Conservation (phyloP, 2,888 invertebrate species). For the Biston stratarius region DNA sequence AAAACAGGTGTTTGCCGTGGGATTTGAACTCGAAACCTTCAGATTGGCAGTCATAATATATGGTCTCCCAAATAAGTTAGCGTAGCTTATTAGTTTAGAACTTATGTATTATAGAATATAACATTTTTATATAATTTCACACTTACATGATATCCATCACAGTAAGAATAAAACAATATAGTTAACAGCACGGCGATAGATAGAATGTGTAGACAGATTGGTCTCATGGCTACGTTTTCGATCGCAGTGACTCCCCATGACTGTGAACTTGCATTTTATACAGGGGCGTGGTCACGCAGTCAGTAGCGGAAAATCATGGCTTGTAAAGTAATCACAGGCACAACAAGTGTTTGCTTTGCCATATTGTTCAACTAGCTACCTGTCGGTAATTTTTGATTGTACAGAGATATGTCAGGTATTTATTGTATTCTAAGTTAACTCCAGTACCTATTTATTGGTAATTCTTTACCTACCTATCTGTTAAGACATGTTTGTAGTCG, state of each 20-base stretch:
- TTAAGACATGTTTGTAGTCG: neutral
- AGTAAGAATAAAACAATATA: constrained; percentile 54
- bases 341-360: constrained; percentile 50
- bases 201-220: constrained; percentile 53
- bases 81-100: too few relatives aligned
- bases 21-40: too few relatives aligned
- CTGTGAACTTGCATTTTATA: constrained; percentile 83
- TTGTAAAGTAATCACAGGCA: constrained; percentile 60
- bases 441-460: constrained; percentile 2
- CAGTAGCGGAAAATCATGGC: constrained; percentile 71
- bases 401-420: constrained; percentile 7
- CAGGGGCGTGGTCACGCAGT: constrained; percentile 76
- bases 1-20: too few relatives aligned
- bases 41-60: too few relatives aligned
- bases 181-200: constrained; percentile 55
- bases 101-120: too few relatives aligned
- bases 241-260: constrained; percentile 71
- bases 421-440: neutral
- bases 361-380: constrained; percentile 27
- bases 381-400: constrained; percentile 10
- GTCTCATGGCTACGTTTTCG: constrained; percentile 66
- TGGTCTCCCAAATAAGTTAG: too few relatives aligned
- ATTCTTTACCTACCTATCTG: neutral
- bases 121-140: neutral
- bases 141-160: constrained; percentile 69